Conservation (phyloP, 2,113 vertebrate species). For the Progne subis region DNA sequence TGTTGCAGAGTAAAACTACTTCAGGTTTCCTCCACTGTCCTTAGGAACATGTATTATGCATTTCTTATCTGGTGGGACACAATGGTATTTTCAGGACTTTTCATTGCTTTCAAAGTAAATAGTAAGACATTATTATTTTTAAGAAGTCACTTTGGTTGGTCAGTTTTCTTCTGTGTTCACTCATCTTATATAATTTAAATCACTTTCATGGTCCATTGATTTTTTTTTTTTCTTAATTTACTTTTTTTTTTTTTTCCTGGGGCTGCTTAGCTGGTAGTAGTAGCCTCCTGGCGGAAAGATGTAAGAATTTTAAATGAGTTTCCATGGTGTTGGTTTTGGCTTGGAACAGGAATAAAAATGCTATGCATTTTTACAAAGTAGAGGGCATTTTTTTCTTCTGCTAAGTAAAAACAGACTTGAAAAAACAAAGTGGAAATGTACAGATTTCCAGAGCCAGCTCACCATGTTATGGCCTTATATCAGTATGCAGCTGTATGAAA, state of each 20-base stretch:
- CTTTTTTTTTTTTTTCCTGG: neutral
- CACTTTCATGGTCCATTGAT: neutral
- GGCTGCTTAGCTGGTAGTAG: neutral
- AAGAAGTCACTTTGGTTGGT: neutral
- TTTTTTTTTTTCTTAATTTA: no score
- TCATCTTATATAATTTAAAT: neutral
- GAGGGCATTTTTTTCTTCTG: neutral
- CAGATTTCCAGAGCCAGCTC: neutral
- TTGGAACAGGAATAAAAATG: conserved; percentile 27
- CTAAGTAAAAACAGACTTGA: neutral
- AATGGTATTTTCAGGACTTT: neutral
- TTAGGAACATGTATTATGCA: neutral
- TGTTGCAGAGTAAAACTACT: neutral
- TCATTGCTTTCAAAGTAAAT: neutral
- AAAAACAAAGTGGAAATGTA: neutral
- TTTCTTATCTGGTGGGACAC: neutral
- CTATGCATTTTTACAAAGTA: neutral
- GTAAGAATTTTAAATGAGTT: conserved; percentile 42
- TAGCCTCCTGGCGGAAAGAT: neutral
- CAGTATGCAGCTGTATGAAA: neutral
- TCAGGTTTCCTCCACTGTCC: neutral
- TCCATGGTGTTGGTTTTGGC: conserved; percentile 38
- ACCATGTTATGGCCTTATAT: neutral
- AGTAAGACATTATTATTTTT: neutral
- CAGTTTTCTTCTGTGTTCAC: neutral